phyloP scores from a whole-genome alignment of 2,888 invertebrate genomes.

The Drosophila greeni region DNA sequence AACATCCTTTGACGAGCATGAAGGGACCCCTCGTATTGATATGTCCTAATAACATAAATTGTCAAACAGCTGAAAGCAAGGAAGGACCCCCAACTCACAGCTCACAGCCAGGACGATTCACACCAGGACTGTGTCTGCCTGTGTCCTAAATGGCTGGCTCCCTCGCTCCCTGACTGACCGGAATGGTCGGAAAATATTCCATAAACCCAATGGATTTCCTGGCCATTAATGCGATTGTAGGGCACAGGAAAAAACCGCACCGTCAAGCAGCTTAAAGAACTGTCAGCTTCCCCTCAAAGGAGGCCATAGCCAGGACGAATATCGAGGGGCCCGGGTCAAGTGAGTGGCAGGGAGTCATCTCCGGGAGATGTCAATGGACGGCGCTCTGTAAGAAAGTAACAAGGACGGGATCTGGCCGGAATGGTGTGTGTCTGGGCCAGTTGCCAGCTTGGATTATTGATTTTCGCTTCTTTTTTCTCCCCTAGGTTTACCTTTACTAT shows the following conservation, averaged over 20 bases:
- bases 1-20: conserved; percentile 43
- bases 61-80: conserved; percentile 39
- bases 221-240: conserved; percentile 39
- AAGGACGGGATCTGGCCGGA: conserved; percentile 1
- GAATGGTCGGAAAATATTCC: conserved; percentile 24
- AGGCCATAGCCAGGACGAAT: conserved; percentile 1
- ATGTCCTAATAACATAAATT: conserved; percentile 56
- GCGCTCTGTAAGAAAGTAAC: conserved; percentile 24
- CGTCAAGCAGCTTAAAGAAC: conserved; percentile 41
- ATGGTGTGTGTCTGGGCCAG: neutral
- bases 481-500: conserved; percentile 35
- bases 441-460: conserved; percentile 50
- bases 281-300: conserved; percentile 24
- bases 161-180: neutral
- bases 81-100: conserved; percentile 13
- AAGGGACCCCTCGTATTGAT: conserved; percentile 35
- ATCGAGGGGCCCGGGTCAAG: conserved; percentile 15
- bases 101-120: too few species aligned
- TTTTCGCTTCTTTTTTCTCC: conserved; percentile 34
- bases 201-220: conserved; percentile 23
- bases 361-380: conserved; percentile 19
- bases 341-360: conserved; percentile 13
- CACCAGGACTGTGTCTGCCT: neutral
- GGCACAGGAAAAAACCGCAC: conserved; percentile 16
- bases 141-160: conserved; percentile 9